Base-by-base conservation (phyloP, 1,140 invertebrate genomes). In the Probaryconus sp. region DNA sequence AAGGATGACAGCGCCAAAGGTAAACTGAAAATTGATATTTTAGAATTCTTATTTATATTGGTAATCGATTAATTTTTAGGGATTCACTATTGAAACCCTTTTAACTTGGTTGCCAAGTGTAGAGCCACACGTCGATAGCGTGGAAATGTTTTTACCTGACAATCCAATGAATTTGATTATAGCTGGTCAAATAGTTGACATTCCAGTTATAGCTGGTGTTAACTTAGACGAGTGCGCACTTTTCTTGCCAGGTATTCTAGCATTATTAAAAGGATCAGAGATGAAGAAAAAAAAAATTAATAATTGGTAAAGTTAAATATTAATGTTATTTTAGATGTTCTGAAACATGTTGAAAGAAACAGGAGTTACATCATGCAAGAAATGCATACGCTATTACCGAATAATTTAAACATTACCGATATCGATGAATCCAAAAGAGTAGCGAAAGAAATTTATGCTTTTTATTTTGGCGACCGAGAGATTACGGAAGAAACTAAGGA, bases 121-220 rank as follows among this genome's bases (percentile, higher is more conserved):
- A 3, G 93, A 94, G 76, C 88, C 89, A 0, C 82, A 90, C 14
- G 16, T 81, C 10, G 81, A 42, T 16, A 64, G 84, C 2, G 79
- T 84, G 14, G 91, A 89, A 17, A 89, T 90, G 3, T 94, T 94
- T 76, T 77, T 94, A 4, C 89, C 89, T 0, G 86, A 87, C 28
- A 85, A 89, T 75, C 91, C 92, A 1, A 86, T 90, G 30, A 85
- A 89, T 1, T 64, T 89, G 5, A 58, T 89, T 1, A 83, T 81
- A 70, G 48, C 77, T 2, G 91, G 90, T 1, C 86, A 89, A 73
- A 86, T 90, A 3, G 76, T 88, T 1, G 76, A 89, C 11, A 88
- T 94, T 5, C 92, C 93, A 0, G 87, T 91, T 74, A 89, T 94
- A 47, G 89, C 90, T 14, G 93, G 93, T n/a, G 76, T 92, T 0